phyloP scores from a whole-genome alignment of 2,797 vertebrate genomes.

The Sandelia bainsii region DNA sequence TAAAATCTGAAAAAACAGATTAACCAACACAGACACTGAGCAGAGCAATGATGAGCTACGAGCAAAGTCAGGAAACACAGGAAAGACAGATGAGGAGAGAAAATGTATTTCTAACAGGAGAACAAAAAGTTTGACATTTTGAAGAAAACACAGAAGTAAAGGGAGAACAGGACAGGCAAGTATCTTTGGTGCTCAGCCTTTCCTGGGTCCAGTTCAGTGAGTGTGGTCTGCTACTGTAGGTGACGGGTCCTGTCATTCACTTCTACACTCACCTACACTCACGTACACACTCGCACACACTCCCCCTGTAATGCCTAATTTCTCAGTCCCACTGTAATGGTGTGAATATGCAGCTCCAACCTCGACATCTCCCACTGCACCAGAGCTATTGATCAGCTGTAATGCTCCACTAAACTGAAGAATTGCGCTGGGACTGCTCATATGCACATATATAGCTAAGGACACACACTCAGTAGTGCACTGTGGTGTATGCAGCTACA shows the following conservation, averaged over 20 bases:
- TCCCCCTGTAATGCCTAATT: slow-evolving; percentile 51
- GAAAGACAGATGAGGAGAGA: not conserved
- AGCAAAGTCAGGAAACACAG: not conserved
- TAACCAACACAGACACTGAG: not conserved
- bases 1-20: slow-evolving; percentile 25
- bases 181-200: slow-evolving; percentile 20
- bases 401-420: slow-evolving; percentile 84
- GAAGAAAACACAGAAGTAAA: slow-evolving; percentile 5
- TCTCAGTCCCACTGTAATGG: slow-evolving; percentile 64
- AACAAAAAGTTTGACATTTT: not conserved
- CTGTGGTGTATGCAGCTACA: not conserved
- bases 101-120: not conserved
- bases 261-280: not conserved
- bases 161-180: slow-evolving; percentile 3
- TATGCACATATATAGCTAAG: slow-evolving; percentile 23
- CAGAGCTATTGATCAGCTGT: slow-evolving; percentile 83
- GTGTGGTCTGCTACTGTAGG: slow-evolving; percentile 16
- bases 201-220: slow-evolving; percentile 22
- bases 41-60: not conserved
- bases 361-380: slow-evolving; percentile 71
- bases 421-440: slow-evolving; percentile 75
- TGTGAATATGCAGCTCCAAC: slow-evolving; percentile 78
- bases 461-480: slow-evolving; percentile 17
- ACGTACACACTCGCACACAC: not conserved
- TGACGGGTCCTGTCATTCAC: slow-evolving; percentile 43